Evolutionary conservation across 2,113 vertebrate species (phyloP), one percentile per base, ranked within the genome.

Genomic region (Myxocyprinus asiaticus): DNA sequence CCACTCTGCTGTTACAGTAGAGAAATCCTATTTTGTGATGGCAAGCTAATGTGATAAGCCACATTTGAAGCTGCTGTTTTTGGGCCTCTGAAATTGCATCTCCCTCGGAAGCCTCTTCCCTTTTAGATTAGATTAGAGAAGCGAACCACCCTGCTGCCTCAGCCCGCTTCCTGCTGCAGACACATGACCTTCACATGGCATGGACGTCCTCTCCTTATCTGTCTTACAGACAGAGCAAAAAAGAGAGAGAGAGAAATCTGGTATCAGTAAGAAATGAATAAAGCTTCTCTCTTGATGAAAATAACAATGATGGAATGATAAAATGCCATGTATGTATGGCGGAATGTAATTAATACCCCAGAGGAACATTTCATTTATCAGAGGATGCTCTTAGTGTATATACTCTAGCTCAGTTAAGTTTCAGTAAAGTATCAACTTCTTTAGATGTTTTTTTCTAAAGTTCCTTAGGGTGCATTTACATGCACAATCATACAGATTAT

Each of bases 1-100:
- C 92, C 90, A 90, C 92, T 93, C 91, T 92, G 84, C 90, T 90
- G 93, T 94, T 93, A 93, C 90, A 93, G 86, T 92, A 90, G 91
- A 95, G 91, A 95, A 95, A 94, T 95, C 92, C 93, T 89, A 93
- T 95, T 94, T 93, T 88, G 88, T 92, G 92, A 92, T 90, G 92
- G 92, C 66, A 68, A 88, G 84, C 87, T 94, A 95, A 95, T 95
- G 88, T 90, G 92, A 94, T 94, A 91, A 94, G 89, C 87, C 89
- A 84, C 91, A 91, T 94, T 94, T 93, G 94, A 92, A 92, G 88
- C 89, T 88, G 83, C 85, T 89, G 78, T 93, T 86, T 89, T 89
- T 83, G 82, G 68, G 88, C 85, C 85, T 90, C 90, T 91, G 89
- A 92, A 90, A 92, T 95, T 94, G 90, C 86, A 91, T 94, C 91